Base-by-base conservation (phyloP, 2,888 invertebrate species). In the Crocallis elinguaria region DNA sequence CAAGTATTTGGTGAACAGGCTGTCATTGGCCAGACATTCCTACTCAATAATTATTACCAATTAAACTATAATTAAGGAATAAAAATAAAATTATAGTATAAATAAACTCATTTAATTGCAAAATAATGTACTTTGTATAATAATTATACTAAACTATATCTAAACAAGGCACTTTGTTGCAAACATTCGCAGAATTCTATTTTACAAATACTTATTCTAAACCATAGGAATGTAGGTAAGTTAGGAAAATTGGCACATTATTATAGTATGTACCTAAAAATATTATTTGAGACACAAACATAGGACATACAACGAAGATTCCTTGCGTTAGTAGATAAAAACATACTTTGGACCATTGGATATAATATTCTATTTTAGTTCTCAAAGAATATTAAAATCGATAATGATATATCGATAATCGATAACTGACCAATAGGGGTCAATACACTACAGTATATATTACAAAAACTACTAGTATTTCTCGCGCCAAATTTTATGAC, bases 101-200 rank as follows among this genome's bases (percentile, higher is more conserved):
- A 42, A 53, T 43, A 42, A 37, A 43, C 9, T 48, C 1, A 25
- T 52, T 46, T 52, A 46, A 32, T 52, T 33, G 35, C 42, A 53
- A 48, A 43, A 52, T 36, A 48, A 43, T 46, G 48, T 37, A 29
- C 13, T 48, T 27, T 38, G 38, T 44, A 44, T 30, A 44, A 41
- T 45, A 43, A 45, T 45, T 32, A 39, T 35, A 17, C 42, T 37
- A 53, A 17, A 36, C 27, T 41, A 32, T 33, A 7, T 16, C 27
- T 42, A 37, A 42, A 19, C 27, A 54, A 54, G 53, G 53, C 53
- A 54, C 53, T 38, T 49, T 13, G 14, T 49, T 33, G 41, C 32
- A 30, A 41, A 36, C 16, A 38, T 11, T 52, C 16, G 38, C 39
- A 13, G 25, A 45, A 23, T 43, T 19, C 16, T 21, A 33, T 46